Percentiles rank a stretch among this genome's conserved stretches.
phyloP scores from a whole-genome alignment of 2,797 vertebrate genomes.

The Epinephelus coioides region DNA sequence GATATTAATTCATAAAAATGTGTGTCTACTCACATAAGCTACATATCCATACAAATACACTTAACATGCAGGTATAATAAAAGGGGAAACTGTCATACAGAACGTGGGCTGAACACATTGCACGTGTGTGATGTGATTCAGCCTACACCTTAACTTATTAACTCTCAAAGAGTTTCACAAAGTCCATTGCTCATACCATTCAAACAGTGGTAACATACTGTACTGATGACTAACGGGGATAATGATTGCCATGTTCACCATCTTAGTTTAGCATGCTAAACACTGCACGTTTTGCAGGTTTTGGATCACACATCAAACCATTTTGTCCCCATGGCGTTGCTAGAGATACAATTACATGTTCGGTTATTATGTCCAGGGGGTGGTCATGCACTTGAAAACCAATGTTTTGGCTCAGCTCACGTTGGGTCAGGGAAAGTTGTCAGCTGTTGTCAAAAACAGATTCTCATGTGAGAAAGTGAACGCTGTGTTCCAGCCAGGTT shows the following conservation, averaged over 20 bases:
- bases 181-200: background rate
- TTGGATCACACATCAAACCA: too few species aligned
- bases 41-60: background rate
- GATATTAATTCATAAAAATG: too few species aligned
- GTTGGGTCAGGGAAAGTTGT: conserved; percentile 17
- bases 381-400: background rate
- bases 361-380: background rate
- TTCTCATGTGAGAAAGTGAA: conserved; percentile 5
- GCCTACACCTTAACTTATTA: too few species aligned
- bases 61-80: background rate
- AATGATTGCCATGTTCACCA: background rate
- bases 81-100: background rate
- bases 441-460: conserved; percentile 29
- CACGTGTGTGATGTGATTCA: too few species aligned
- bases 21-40: too few species aligned
- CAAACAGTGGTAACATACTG: background rate
- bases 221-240: background rate
- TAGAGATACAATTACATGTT: too few species aligned
- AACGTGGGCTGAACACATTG: too few species aligned
- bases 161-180: too few species aligned
- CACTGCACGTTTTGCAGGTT: too few species aligned
- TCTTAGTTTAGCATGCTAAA: background rate
- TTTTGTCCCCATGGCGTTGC: too few species aligned
- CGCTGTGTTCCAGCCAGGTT: background rate
- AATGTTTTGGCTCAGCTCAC: conserved; percentile 5